Percentiles rank a stretch among this genome's conserved stretches.
These are phyloP conservation scores for Miopithecus talapoin DNA, from an alignment of 2,797 vertebrate genomes.

Conservation along the genomic window DNA sequence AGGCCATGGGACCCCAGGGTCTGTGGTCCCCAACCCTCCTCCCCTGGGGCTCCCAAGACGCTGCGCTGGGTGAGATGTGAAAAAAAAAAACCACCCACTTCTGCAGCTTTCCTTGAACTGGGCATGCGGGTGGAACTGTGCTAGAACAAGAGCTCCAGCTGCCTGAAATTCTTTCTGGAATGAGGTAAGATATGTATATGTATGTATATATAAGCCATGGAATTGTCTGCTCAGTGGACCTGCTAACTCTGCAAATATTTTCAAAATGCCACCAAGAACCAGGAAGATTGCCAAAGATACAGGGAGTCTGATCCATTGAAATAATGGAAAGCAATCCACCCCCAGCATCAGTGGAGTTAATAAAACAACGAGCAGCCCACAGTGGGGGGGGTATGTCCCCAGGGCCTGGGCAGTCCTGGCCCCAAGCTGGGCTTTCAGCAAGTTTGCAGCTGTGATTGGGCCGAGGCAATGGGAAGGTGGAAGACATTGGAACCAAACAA, in stretches of 20 bases:
- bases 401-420: not conserved
- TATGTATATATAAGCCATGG: not conserved
- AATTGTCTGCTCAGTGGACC: not conserved
- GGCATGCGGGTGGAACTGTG: not conserved
- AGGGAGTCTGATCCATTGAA: not conserved
- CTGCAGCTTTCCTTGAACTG: not conserved
- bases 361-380: rapidly evolving
- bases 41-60: not conserved
- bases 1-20: not conserved
- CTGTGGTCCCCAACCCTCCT: not conserved
- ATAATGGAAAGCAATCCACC: not conserved
- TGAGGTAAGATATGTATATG: not conserved
- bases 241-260: conserved; percentile 1
- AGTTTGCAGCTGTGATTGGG: not conserved
- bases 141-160: not conserved
- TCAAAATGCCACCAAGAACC: conserved; percentile 9
- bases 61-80: not conserved
- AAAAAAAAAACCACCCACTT: not conserved
- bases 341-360: not conserved
- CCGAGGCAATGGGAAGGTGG: rapidly evolving
- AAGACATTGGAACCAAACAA: not conserved
- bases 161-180: not conserved
- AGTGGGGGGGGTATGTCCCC: rapidly evolving
- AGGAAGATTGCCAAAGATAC: conserved; percentile 47
- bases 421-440: rapidly evolving